Base-by-base conservation (phyloP, 2,888 invertebrate genomes). In the Drosophila atripex region DNA sequence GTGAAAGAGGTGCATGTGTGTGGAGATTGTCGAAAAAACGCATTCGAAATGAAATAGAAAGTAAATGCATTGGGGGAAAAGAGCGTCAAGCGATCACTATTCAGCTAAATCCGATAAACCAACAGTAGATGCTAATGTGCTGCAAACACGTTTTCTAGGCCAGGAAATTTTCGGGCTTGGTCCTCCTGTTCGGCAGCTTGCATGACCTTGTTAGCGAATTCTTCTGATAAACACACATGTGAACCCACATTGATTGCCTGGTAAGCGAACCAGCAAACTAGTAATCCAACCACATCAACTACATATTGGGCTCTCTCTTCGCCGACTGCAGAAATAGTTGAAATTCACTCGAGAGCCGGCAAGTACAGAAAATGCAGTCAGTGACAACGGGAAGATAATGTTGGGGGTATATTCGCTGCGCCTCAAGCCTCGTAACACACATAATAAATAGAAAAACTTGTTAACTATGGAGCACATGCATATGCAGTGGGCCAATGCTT, bases 11-110 rank as follows among this genome's bases (percentile, higher is more conserved):
- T n/a, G 39, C 39, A 45, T 18, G 60, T 8, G 14, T 23, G 14
- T 16, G 8, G 16, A 35, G 68, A 35, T 14, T 35, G 35, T n/a
- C 35, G 6, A 35, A 35, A 51, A 68, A 71, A 78, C 77, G 84
- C 78, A 80, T 83, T 86, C 76, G 73, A 86, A 80, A 71, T 80
- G 86, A 80, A 86, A 69, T 86, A 83, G 86, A 83, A 83, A 83
- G 83, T 86, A 84, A 86, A 86, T 84, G 86, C 84, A 86, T 84
- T 79, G 73, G 76, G 73, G 68, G 64, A 70, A 53, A 71, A 57
- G 28, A 57, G 18, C 38, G 39, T 46, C 46, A 5, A 61, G 23
- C 47, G 43, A 51, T 63, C 63, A 63, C 63, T 45, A 28, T 28
- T 28, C 7, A 28, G 9, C 2, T 28, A 8, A 28, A 7, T 18